These are phyloP conservation scores for Oxyura jamaicensis DNA, from an alignment of 2,113 vertebrate species.

Conservation along the genomic window DNA sequence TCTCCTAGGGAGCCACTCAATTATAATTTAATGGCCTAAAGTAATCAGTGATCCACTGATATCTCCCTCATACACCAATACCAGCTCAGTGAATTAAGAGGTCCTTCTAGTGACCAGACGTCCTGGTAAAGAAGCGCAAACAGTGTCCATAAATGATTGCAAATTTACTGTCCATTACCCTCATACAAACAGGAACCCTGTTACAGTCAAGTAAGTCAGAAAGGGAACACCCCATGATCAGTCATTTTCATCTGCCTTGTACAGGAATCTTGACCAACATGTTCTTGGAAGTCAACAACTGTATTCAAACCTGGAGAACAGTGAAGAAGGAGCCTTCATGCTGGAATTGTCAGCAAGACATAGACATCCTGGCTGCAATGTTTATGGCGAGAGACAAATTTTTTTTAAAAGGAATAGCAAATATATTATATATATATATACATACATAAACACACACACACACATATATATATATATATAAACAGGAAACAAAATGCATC, in stretches of 20 bases:
- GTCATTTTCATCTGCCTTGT: constrained; percentile 25
- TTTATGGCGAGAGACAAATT: constrained; percentile 77
- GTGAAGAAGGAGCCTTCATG: constrained; percentile 80
- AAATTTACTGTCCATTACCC: background rate
- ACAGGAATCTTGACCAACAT: constrained; percentile 82
- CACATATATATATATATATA: constrained; percentile 77
- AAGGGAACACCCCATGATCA: background rate
- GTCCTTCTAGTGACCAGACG: background rate
- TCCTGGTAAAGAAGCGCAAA: background rate
- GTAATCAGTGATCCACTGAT: background rate
- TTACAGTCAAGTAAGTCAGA: background rate
- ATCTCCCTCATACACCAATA: background rate
- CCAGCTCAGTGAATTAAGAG: background rate
- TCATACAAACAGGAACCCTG: background rate
- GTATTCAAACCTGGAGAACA: constrained; percentile 73
- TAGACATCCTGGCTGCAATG: constrained; percentile 73
- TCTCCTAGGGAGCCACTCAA: background rate
- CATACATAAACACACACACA: constrained; percentile 65
- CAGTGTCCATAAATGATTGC: background rate
- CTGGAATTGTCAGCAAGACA: constrained; percentile 76
- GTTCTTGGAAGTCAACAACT: constrained; percentile 63
- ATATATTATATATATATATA: constrained; percentile 83
- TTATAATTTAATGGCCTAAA: background rate
- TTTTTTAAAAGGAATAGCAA: constrained; percentile 80
- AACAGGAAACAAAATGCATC: constrained; percentile 79